Evolutionary conservation across 1,140 invertebrate species (phyloP), one percentile per base, ranked within the genome.

Genomic region (Spodoptera litura): DNA sequence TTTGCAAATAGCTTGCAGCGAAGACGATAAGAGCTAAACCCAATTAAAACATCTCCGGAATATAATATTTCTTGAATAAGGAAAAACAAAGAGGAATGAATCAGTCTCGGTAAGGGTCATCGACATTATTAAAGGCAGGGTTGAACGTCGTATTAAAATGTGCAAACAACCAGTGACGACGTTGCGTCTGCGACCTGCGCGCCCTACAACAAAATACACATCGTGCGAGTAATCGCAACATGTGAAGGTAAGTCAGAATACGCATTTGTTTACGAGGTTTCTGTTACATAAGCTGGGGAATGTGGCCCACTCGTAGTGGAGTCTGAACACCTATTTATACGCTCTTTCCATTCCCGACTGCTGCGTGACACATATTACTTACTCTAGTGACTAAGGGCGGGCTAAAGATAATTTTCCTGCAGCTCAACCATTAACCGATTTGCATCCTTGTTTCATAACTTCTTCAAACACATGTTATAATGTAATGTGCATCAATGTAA

Each of bases 261-360:
- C 78, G 80, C 82, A 84, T 87, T 87, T 92, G 90, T 91, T 92
- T 92, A 91, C 87, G 89, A 87, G 81, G 78, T 83, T 82, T 81
- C 84, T 55, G 86, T 92, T 92, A 90, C 88, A 90, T 91, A 91
- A 92, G 85, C 73, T 83, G 73, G 56, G 56, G 79, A 80, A 80
- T 80, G 72, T 71, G 85, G 81, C 83, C 81, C 85, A 85, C 81
- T 85, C 80, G 78, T 78, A 81, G 86, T 85, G 78, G 78, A 82
- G 87, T 85, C 84, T 85, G 78, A 78, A 74, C 78, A 84, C 59
- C 88, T 90, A 91, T 91, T 91, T 91, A 90, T 91, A 90, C 81
- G 81, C 86, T 88, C 87, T 91, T 90, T 91, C 87, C 89, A 89
- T 88, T 88, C 85, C 83, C 84, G 86, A 83, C 87, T 77, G 74